phyloP scores from a whole-genome alignment of 2,797 vertebrate genomes.

The Xenops minutus region DNA sequence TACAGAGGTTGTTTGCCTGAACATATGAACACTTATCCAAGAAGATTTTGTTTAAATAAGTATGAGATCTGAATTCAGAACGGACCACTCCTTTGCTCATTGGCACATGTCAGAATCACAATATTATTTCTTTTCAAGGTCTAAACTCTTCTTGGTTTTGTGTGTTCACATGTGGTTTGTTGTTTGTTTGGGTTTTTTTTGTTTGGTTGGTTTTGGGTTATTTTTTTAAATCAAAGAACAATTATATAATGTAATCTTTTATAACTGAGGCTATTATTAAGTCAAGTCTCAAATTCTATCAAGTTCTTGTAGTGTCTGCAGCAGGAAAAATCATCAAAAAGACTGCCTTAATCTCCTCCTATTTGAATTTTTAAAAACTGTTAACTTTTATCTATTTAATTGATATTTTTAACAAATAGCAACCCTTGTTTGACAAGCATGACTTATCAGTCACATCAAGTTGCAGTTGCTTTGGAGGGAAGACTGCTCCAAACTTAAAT shows the following conservation, averaged over 20 bases:
- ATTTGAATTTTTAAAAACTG: not conserved
- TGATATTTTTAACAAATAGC: not conserved
- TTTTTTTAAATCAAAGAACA: not conserved
- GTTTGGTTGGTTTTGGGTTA: no score
- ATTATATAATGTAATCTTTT: not conserved
- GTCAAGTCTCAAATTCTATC: not conserved
- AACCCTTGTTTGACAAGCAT: not conserved
- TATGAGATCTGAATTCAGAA: not conserved
- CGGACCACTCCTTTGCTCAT: not conserved
- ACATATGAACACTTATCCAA: not conserved
- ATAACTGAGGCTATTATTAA: not conserved
- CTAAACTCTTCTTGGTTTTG: not conserved
- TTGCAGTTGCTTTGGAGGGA: not conserved
- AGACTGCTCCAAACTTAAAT: not conserved
- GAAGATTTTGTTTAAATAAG: slow-evolving; percentile 30
- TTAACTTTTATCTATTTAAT: not conserved
- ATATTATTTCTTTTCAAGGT: not conserved
- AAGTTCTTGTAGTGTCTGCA: not conserved
- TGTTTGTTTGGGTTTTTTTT: not conserved
- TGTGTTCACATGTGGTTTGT: fast-evolving
- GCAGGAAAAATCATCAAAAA: not conserved
- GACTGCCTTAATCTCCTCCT: not conserved
- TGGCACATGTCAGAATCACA: not conserved
- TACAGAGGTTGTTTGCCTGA: slow-evolving; percentile 2
- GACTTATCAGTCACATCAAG: not conserved